Conservation (phyloP, 1,140 invertebrate species). For the Brachionus manjavacas region DNA sequence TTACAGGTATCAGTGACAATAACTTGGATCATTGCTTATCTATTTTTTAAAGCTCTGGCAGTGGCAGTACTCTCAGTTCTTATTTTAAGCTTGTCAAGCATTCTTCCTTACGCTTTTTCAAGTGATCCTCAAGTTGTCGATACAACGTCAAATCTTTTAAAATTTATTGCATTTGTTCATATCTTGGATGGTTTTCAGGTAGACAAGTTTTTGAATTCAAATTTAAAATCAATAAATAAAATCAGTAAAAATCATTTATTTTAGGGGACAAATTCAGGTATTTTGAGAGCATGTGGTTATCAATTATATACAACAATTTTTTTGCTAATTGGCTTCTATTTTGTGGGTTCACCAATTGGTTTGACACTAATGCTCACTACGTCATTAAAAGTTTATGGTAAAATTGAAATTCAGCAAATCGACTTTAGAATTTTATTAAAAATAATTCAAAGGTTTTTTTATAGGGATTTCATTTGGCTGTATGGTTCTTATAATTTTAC, state of each 20-base stretch:
- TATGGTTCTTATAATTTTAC: not conserved
- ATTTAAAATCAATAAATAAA: not conserved
- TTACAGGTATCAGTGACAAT: not conserved
- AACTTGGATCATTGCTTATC: not conserved
- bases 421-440: not conserved
- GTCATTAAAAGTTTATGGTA: slow-evolving; percentile 16
- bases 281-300: slow-evolving; percentile 10
- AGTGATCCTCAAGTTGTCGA: not conserved
- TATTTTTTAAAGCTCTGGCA: not conserved
- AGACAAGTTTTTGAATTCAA: not conserved
- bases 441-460: not conserved
- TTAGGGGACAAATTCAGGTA: not conserved
- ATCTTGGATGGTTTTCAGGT: slow-evolving; percentile 38
- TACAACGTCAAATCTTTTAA: slow-evolving; percentile 10
- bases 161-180: not conserved
- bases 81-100: slow-evolving; percentile 1
- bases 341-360: slow-evolving; percentile 28
- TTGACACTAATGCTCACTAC: slow-evolving; percentile 10
- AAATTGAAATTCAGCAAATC: not conserved
- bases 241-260: not conserved
- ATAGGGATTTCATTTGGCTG: not conserved
- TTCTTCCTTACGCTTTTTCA: not conserved
- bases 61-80: not conserved
- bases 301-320: slow-evolving; percentile 9
- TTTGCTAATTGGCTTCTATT: slow-evolving; percentile 35